Base-by-base conservation (phyloP, 2,113 vertebrate species). In the Varanus salvator region DNA sequence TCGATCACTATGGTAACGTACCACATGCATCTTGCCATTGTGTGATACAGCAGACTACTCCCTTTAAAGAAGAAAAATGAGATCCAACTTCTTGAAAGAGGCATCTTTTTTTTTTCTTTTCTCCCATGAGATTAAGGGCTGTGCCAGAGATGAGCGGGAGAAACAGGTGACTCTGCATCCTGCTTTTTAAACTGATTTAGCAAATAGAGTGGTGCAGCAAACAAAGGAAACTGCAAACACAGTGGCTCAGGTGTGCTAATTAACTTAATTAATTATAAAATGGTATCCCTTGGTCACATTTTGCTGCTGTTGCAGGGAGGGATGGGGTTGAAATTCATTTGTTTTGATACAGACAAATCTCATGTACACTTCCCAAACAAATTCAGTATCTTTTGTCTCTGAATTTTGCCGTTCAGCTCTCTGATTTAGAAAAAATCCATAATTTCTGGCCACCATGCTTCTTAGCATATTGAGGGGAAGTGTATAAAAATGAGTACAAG, bases 201-300 rank as follows among this genome's bases (percentile, higher is more conserved):
- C 76, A 88, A 90, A 15, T 82, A 71, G 48, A 92, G 31, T 66
- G 76, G 68, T 83, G 48, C 85, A 89, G n/a, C 48, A 77, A 81
- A 72, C n/a, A n/a, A 95, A 93, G 68, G 66, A 50, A 85, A 83
- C 77, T n/a, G 31, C 1, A 12, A 82, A 64, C 27, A 11, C 60
- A 64, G 31, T 86, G 69, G n/a, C 80, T 34, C 27, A 57, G 14
- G 72, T 91, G 87, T 92, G 69, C 80, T 21, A 95, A 92, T 94
- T 92, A 89, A 94, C 87, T 11, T 7, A 83, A 91, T 74, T 93
- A 87, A 92, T 90, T 52, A 93, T 93, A 8, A 94, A 44, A 93
- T 93, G 91, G 87, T 93, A 6, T 54, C 1, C 54, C 83, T 95
- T 91, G 78, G 85, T 86, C n/a, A 38, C 15, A 19, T 19, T 4